These are phyloP conservation scores for Steinernema hermaphroditum DNA, from an alignment of 2,888 invertebrate species.

Conservation along the genomic window DNA sequence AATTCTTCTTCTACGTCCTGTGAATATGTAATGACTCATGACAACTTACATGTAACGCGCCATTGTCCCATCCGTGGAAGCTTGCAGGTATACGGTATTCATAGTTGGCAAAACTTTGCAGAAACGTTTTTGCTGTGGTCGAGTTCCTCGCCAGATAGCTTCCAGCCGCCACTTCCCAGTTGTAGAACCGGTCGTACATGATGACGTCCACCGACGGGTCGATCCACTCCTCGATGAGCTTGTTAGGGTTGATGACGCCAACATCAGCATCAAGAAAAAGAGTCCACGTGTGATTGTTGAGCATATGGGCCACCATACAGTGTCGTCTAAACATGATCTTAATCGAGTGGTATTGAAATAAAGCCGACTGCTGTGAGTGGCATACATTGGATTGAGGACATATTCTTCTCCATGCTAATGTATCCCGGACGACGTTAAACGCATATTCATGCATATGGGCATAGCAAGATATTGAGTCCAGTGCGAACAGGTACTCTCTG, in stretches of 20 bases:
- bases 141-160: constrained; percentile 51
- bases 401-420: neutral
- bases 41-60: constrained; percentile 50
- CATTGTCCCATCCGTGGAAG: constrained; percentile 54
- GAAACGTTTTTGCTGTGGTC: constrained; percentile 37
- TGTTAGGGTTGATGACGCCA: constrained; percentile 32
- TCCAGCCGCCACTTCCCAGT: constrained; percentile 64
- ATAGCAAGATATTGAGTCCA: constrained; percentile 31
- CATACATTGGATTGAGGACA: constrained; percentile 31
- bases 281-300: constrained; percentile 30
- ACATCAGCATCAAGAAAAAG: constrained; percentile 34
- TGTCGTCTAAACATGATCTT: constrained; percentile 34
- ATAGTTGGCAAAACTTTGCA: constrained; percentile 46
- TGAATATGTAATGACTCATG: constrained; percentile 76
- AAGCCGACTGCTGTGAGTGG: neutral
- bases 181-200: constrained; percentile 63
- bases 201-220: constrained; percentile 43
- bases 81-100: constrained; percentile 29
- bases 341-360: neutral
- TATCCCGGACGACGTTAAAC: constrained; percentile 15
- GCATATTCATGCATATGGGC: constrained; percentile 30
- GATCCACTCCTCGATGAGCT: constrained; percentile 28
- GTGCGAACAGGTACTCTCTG: constrained; percentile 30
- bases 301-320: constrained; percentile 31
- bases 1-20: constrained; percentile 48